Conservation (phyloP, 2,113 vertebrate species). For the Pelecanus crispus region DNA sequence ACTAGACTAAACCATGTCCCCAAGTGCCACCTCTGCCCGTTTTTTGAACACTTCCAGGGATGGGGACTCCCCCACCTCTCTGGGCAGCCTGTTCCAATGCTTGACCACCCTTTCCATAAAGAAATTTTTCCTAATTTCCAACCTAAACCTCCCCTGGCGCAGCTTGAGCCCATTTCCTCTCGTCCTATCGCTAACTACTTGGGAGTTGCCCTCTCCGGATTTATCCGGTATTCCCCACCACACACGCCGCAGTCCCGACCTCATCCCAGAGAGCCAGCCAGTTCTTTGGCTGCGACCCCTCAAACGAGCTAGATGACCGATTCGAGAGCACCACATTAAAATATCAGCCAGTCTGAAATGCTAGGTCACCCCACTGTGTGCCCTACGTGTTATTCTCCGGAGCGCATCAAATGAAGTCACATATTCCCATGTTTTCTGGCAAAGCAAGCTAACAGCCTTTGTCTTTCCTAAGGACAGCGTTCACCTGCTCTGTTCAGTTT, state of each 20-base stretch:
- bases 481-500: not conserved
- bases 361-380: too few relatives aligned
- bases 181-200: too few relatives aligned
- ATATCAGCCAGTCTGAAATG: not conserved
- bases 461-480: rapidly evolving
- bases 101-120: too few relatives aligned
- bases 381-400: not conserved
- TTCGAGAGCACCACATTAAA: not conserved
- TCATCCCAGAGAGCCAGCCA: not conserved
- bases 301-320: not conserved
- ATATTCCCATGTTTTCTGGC: not conserved
- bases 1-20: too few relatives aligned
- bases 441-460: not conserved
- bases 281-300: not conserved
- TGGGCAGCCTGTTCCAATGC: too few relatives aligned
- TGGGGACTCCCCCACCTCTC: too few relatives aligned
- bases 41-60: too few relatives aligned
- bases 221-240: not conserved
- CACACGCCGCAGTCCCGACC: not conserved
- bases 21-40: too few relatives aligned
- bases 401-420: not conserved
- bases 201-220: too few relatives aligned
- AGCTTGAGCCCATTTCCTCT: too few relatives aligned
- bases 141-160: too few relatives aligned
- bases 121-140: too few relatives aligned